phyloP scores from a whole-genome alignment of 2,113 vertebrate species.

The Syngnathus typhle region DNA sequence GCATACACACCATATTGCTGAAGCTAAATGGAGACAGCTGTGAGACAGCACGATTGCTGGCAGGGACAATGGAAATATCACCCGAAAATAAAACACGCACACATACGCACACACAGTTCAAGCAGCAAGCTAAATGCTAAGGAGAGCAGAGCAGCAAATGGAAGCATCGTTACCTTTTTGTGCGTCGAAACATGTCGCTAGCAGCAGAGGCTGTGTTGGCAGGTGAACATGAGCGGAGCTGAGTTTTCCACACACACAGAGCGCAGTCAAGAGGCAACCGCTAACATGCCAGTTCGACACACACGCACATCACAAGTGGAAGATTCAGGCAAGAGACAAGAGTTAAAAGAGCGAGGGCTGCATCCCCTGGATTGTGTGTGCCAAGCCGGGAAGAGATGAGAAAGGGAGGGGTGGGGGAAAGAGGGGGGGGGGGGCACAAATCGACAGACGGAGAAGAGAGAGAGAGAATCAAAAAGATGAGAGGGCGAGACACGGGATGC shows the following conservation, averaged over 20 bases:
- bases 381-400: constrained; percentile 65
- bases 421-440: constrained; percentile 5
- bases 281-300: constrained; percentile 54
- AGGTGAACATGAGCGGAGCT: constrained; percentile 59
- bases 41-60: constrained; percentile 55
- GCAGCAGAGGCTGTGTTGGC: constrained; percentile 52
- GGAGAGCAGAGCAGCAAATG: constrained; percentile 37
- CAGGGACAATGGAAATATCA: constrained; percentile 43
- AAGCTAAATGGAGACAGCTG: constrained; percentile 59
- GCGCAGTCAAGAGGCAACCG: constrained; percentile 62
- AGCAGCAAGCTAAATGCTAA: constrained; percentile 39
- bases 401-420: constrained; percentile 21
- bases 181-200: constrained; percentile 78
- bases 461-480: not conserved
- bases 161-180: constrained; percentile 71
- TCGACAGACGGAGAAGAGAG: constrained; percentile 8
- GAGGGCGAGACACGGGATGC: not conserved
- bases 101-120: not conserved
- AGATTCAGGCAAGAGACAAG: constrained; percentile 17
- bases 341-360: constrained; percentile 38
- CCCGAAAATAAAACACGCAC: constrained; percentile 25
- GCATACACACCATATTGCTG: constrained; percentile 40
- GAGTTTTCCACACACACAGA: constrained; percentile 31
- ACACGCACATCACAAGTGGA: not conserved
- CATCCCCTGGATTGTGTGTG: constrained; percentile 60